phyloP scores from a whole-genome alignment of 2,797 vertebrate genomes.

The Salarias fasciatus region DNA sequence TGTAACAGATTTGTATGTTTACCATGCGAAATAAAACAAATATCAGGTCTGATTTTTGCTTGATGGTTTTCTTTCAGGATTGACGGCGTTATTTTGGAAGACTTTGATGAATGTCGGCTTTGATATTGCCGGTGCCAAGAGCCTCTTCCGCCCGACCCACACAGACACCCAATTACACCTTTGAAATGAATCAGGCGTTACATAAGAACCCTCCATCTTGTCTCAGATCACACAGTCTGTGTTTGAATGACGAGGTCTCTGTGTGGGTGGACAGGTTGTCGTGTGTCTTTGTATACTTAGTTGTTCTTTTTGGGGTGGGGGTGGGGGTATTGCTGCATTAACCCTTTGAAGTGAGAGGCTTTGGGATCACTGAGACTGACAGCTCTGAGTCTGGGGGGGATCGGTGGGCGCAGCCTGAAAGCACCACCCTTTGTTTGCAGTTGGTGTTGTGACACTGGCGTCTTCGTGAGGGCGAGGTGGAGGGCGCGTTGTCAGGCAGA shows the following conservation, averaged over 20 bases:
- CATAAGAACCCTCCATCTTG: slow-evolving; percentile 56
- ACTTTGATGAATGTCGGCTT: slow-evolving; percentile 56
- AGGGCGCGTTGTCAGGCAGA: slow-evolving; percentile 8
- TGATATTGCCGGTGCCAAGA: slow-evolving; percentile 34
- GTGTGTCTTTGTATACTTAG: not conserved
- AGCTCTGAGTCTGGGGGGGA: slow-evolving; percentile 28
- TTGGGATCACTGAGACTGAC: not conserved
- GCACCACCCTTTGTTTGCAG: slow-evolving; percentile 48
- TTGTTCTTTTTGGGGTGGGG: slow-evolving; percentile 7
- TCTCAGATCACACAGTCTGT: slow-evolving; percentile 47
- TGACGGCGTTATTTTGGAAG: slow-evolving; percentile 43
- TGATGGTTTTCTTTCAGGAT: slow-evolving; percentile 16
- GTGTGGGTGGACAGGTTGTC: slow-evolving; percentile 20
- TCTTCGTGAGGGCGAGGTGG: slow-evolving; percentile 2
- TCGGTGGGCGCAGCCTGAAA: slow-evolving; percentile 31
- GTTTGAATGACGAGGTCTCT: slow-evolving; percentile 58
- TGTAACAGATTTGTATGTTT: slow-evolving; percentile 34
- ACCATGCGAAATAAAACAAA: slow-evolving; percentile 63
- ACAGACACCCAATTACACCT: slow-evolving; percentile 66
- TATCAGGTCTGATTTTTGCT: slow-evolving; percentile 12
- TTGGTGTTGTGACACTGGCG: slow-evolving; percentile 48
- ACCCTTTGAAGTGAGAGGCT: slow-evolving; percentile 23
- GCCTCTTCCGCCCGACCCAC: slow-evolving; percentile 36
- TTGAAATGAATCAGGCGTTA: slow-evolving; percentile 64
- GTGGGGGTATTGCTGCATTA: slow-evolving; percentile 15